Evolutionary conservation across 2,888 invertebrate species (phyloP), one percentile per base, ranked within the genome.

Genomic region (Drosophila ezoana): DNA sequence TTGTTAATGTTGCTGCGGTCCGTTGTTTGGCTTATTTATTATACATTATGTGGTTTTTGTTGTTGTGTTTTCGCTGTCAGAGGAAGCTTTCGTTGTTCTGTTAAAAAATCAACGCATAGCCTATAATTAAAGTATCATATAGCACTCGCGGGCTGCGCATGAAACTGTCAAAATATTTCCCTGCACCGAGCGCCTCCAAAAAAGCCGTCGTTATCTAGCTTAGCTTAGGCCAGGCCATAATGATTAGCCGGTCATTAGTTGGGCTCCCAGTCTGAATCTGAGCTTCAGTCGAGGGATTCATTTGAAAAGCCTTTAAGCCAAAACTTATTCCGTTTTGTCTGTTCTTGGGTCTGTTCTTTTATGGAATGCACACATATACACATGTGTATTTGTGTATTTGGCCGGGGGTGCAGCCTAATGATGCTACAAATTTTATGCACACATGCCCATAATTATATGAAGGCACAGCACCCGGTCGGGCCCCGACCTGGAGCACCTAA

Each of bases 111-210:
- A 72, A 64, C 57, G 57, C 45, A 40, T 54, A 72, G 68, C 66
- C 87, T 84, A 85, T 85, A 88, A 85, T 88, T 85, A 85, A 88
- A 87, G 85, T 88, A 85, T 85, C 87, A 88, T 81, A 81, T 81
- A 88, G 87, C 84, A 88, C 87, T 83, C 83, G 83, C 80, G 84
- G 88, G 72, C 81, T 81, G 79, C 52, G 87, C 87, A 87, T 81
- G 79, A 83, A 83, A 87, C 85, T 85, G 85, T 85, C 85, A 85
- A 85, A 88, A 88, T 81, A 88, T 86, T 86, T 88, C 76, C 68
- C 77, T 67, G 58, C 70, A 47, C 59, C 57, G 60, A 49, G 45
- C 56, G 45, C 44, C 71, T 51, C 48, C 44, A 45, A 14, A 45
- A 28, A 45, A 53, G 45, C 61, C 78, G 65, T 76, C 87, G 87